A percentile compares a stretch with the other conserved stretches of the same genome.
Evolutionary conservation across 1,140 invertebrate species (phyloP).

Genomic region (Batillaria attramentaria): DNA sequence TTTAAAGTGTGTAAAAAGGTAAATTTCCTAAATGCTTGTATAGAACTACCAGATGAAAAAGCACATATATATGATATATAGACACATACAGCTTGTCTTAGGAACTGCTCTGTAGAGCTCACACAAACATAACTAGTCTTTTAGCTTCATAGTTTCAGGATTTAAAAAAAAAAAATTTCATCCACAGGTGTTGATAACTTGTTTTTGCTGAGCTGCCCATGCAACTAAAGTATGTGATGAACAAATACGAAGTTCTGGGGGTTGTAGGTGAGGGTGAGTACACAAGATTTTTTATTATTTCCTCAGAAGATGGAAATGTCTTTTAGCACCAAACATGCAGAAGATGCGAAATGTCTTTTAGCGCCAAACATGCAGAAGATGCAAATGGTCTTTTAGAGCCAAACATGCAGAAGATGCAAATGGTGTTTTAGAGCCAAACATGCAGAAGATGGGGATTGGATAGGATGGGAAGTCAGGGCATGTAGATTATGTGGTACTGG

Average conservation of each 20-base stretch:
- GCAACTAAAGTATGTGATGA: slow-evolving; percentile 68
- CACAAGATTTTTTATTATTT: no score
- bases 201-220: slow-evolving; percentile 14
- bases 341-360: no score
- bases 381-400: no score
- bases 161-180: background rate
- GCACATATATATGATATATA: background rate
- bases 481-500: no score
- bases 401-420: no score
- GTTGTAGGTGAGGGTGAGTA: slow-evolving; percentile 72
- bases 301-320: no score
- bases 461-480: no score
- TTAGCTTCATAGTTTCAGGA: background rate
- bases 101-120: background rate
- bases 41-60: slow-evolving; percentile 8
- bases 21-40: background rate
- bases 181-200: background rate
- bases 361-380: no score
- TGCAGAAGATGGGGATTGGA: no score
- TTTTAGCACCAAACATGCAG: no score
- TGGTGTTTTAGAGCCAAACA: no score
- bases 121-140: background rate
- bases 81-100: background rate
- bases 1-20: no score
- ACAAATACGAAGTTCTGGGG: slow-evolving; percentile 72